A percentile compares a stretch with the other conserved stretches of the same genome.
These are phyloP conservation scores for Rhinoraja longicauda DNA, from an alignment of 2,797 vertebrate genomes.

Conservation along the genomic window DNA sequence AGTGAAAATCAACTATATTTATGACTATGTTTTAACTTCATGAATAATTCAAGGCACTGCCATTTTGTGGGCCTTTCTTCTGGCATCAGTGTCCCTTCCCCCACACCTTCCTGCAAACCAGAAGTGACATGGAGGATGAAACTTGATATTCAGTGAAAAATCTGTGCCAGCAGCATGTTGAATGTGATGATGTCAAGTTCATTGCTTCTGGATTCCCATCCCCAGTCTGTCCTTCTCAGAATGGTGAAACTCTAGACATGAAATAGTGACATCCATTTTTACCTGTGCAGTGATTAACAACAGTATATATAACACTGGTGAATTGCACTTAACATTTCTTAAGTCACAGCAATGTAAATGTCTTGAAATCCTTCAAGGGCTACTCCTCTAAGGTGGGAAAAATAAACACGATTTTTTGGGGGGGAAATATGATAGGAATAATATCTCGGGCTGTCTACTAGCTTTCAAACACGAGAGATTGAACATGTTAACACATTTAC, in stretches of 20 bases:
- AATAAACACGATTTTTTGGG: background rate
- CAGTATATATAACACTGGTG: background rate
- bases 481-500: background rate
- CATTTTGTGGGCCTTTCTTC: constrained; percentile 29
- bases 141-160: constrained; percentile 7
- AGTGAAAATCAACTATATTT: constrained; percentile 20
- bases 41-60: constrained; percentile 30
- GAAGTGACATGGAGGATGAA: constrained; percentile 26
- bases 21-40: background rate
- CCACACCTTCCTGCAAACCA: constrained; percentile 22
- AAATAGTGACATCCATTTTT: background rate
- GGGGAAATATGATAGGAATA: background rate
- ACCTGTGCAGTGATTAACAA: background rate
- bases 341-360: constrained; percentile 4
- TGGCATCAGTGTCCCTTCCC: background rate
- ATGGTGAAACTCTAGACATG: background rate
- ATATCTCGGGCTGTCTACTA: background rate
- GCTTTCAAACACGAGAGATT: background rate
- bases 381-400: background rate
- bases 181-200: background rate
- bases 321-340: background rate
- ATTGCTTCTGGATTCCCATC: background rate
- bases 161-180: constrained; percentile 10
- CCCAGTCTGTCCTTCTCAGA: background rate
- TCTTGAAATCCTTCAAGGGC: background rate